Evolutionary conservation across 2,797 vertebrate genomes (phyloP), one percentile per base, ranked within the genome.

Genomic region (Melanogrammus aeglefinus): DNA sequence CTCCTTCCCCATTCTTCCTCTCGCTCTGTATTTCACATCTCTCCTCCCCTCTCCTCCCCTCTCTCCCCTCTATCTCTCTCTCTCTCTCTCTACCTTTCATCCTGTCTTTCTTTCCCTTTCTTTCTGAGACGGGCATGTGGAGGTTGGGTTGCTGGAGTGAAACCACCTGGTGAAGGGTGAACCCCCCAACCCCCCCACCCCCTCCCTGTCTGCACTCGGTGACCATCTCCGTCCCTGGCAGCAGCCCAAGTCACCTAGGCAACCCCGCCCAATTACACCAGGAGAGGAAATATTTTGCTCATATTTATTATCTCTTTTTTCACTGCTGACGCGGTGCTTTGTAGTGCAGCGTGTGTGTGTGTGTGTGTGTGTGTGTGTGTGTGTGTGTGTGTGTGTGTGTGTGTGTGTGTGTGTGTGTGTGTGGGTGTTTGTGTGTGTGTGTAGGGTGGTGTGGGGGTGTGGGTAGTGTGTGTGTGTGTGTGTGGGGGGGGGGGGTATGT

Each of bases 301-400:
- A 85, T 89, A 90, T 90, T 89, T 90, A 91, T 92, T 88, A 91
- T 91, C 84, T 89, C 89, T 89, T 88, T 89, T 91, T 92, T 90
- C 92, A 83, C 86, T 87, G 86, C 90, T 86, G 87, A 90, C 79
- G 73, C 79, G 78, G 80, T 82, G 78, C 76, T 90, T 88, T 91
- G 88, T 87, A 88, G 89, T 86, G 85, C 88, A 71, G 80, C 81
- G 75, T 87, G n/a, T 78, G 76, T 77, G 77, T 74, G 75, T 78
- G 74, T 81, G 9, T 76, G 38, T 77, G 18, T n/a, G 36, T 27
- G 73, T 41, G 73, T 73, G 77, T 70, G 63, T 9, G 18, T 74
- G 18, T 84, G 85, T 86, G 76, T 75, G 74, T 33, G 27, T 9
- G 18, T 24, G 33, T 0, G 72, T 38, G 38, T 38, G 36, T 7